A percentile compares a stretch with the other conserved stretches of the same genome.
These are phyloP conservation scores for Muscicapa adusta DNA, from an alignment of 2,113 vertebrate genomes.

Conservation along the genomic window DNA sequence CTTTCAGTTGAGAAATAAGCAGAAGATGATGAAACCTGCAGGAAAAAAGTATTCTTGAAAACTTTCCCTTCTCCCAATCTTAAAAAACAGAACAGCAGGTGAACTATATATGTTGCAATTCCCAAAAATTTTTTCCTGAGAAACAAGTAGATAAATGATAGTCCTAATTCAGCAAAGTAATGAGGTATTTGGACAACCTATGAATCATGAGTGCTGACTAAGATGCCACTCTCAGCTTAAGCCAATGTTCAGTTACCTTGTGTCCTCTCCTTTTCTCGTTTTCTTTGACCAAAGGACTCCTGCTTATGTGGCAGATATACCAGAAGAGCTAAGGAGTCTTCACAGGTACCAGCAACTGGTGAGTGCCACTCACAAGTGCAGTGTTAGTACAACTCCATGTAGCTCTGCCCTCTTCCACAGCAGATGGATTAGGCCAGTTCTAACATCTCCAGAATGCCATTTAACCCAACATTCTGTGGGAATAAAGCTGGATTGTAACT, in stretches of 20 bases:
- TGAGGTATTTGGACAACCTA: not conserved
- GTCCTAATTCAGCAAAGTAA: not conserved
- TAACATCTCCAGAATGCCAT: not conserved
- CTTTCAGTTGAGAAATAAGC: not conserved
- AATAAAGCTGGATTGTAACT: not conserved
- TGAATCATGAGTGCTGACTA: not conserved
- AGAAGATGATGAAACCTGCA: not conserved
- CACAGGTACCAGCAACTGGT: not conserved
- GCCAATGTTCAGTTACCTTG: not conserved
- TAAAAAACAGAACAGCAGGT: not conserved
- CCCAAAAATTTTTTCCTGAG: not conserved
- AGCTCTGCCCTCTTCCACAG: not conserved
- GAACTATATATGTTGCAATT: not conserved
- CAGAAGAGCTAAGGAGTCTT: not conserved
- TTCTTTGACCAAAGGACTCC: not conserved
- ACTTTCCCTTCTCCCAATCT: not conserved
- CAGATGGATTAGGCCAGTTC: not conserved
- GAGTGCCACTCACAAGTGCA: not conserved
- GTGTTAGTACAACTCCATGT: not conserved
- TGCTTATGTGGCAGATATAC: accelerated
- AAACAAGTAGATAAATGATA: not conserved
- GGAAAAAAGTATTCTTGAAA: not conserved
- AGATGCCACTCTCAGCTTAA: not conserved
- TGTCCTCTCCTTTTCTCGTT: not conserved
- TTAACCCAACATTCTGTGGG: accelerated